Percentiles rank a stretch among this genome's conserved stretches.
These are phyloP conservation scores for Hippocampus kuda DNA, from an alignment of 2,797 vertebrate genomes.

Conservation along the genomic window DNA sequence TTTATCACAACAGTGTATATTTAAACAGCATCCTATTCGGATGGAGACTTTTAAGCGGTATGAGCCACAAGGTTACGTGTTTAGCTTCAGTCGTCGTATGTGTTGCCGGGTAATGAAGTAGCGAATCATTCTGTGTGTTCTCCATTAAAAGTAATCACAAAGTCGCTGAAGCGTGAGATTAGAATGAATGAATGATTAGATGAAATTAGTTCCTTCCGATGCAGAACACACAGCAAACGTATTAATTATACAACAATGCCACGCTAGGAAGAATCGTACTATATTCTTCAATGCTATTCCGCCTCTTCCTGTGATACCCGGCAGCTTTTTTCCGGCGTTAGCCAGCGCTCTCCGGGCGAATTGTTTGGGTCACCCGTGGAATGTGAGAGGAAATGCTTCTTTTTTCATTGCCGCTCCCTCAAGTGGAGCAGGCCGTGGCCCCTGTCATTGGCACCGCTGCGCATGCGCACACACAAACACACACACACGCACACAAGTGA, in stretches of 20 bases:
- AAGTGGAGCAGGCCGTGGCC: conserved; percentile 68
- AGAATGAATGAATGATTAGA: no score
- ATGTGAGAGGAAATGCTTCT: conserved; percentile 76
- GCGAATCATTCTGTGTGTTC: conserved; percentile 62
- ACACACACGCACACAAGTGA: conserved; percentile 16
- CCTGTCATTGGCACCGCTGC: conserved; percentile 67
- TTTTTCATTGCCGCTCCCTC: conserved; percentile 72
- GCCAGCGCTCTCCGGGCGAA: conserved; percentile 58
- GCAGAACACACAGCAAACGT: conserved; percentile 56
- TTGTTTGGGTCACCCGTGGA: conserved; percentile 73
- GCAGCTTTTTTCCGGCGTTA: conserved; percentile 3
- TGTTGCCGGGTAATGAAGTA: conserved; percentile 61
- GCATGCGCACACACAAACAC: conserved; percentile 21
- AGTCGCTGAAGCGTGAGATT: conserved; percentile 57
- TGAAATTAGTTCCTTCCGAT: conserved; percentile 64
- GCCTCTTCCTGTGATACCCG: background rate
- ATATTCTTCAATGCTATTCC: conserved; percentile 38
- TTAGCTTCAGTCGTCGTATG: conserved; percentile 45
- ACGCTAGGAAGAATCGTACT: conserved; percentile 19
- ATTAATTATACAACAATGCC: conserved; percentile 50
- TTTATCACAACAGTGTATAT: no score
- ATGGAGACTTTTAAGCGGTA: background rate
- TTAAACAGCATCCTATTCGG: background rate
- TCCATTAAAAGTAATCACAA: conserved; percentile 68
- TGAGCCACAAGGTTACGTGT: conserved; percentile 1